Percentiles rank a stretch among this genome's conserved stretches.
Evolutionary conservation across 2,113 vertebrate genomes (phyloP).

Genomic region (Cygnus atratus): DNA sequence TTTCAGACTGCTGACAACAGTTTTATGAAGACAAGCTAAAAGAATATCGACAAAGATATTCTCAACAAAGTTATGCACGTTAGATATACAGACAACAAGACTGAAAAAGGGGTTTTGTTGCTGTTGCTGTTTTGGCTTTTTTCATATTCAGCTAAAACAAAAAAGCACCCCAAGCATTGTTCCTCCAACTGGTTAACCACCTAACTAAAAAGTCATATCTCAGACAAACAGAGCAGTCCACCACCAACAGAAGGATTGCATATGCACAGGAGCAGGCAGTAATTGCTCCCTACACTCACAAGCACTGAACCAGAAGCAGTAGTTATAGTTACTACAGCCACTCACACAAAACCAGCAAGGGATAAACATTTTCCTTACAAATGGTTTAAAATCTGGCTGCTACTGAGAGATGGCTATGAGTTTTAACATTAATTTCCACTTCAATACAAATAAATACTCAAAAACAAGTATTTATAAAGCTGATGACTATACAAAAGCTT

Average conservation of each 20-base stretch:
- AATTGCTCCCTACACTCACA: neutral
- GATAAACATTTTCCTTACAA: neutral
- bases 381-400: neutral
- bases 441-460: neutral
- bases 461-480: neutral
- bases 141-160: neutral
- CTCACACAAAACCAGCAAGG: neutral
- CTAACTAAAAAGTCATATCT: neutral
- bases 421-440: neutral
- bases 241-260: neutral
- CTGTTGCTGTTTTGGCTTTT: neutral
- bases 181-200: neutral
- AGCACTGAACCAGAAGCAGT: neutral
- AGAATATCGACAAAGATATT: neutral
- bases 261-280: fast-evolving
- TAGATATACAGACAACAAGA: fast-evolving
- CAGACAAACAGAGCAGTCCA: neutral
- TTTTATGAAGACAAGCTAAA: neutral
- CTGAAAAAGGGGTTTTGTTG: neutral
- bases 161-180: neutral
- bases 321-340: neutral
- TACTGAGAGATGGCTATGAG: fast-evolving
- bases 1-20: neutral
- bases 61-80: fast-evolving
- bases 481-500: neutral